These are phyloP conservation scores for Sebastes oblongus DNA, from an alignment of 2,797 vertebrate species.

Conservation along the genomic window DNA sequence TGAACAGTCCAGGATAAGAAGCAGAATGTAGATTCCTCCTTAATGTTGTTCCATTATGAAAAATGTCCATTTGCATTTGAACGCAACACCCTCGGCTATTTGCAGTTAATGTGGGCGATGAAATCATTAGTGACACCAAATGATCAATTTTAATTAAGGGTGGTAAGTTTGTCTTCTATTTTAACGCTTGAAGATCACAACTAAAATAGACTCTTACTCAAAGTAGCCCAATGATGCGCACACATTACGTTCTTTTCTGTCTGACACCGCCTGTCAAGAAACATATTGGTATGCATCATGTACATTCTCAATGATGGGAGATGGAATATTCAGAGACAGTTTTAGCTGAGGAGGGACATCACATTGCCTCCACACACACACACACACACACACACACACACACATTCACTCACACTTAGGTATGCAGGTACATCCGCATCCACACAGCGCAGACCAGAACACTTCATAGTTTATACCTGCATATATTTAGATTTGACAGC, in stretches of 20 bases:
- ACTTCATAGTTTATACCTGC: background rate
- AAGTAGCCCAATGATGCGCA: background rate
- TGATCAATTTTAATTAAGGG: background rate
- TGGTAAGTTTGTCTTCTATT: background rate
- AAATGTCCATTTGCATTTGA: background rate
- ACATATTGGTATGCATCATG: background rate
- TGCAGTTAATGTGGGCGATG: background rate
- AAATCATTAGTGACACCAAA: background rate
- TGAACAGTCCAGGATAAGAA: background rate
- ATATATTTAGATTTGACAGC: conserved; percentile 10
- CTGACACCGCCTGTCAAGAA: background rate
- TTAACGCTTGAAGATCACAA: background rate
- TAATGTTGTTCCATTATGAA: background rate
- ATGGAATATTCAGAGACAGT: conserved; percentile 7
- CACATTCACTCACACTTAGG: background rate
- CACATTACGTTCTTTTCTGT: background rate
- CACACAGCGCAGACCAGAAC: background rate
- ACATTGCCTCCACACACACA: background rate
- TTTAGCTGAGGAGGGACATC: conserved; percentile 3
- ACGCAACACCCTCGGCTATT: background rate
- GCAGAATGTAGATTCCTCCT: background rate
- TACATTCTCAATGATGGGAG: background rate
- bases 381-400: background rate
- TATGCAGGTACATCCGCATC: background rate
- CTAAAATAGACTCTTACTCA: background rate